A percentile compares a stretch with the other conserved stretches of the same genome.
phyloP scores from a whole-genome alignment of 2,888 invertebrate genomes.

The Sepiola atlantica region DNA sequence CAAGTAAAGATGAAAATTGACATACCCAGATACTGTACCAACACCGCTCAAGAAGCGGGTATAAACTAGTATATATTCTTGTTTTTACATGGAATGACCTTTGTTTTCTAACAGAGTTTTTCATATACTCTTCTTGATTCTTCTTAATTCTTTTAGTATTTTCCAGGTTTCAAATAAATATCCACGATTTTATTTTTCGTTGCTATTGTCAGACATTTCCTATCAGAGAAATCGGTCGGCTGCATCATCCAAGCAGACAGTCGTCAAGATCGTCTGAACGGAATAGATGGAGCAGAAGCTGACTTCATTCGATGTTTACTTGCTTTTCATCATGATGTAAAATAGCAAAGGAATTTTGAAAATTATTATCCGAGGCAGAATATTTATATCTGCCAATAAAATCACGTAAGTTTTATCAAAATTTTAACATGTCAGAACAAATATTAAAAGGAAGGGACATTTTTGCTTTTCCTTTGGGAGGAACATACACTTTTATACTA shows the following conservation, averaged over 20 bases:
- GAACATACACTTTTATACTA: too few species aligned
- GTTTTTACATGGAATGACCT: not conserved
- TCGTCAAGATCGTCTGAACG: not conserved
- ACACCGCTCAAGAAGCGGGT: too few species aligned
- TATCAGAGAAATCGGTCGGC: not conserved
- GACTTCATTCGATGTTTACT: not conserved
- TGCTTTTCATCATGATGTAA: not conserved
- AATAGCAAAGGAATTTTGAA: not conserved
- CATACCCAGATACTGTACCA: too few species aligned
- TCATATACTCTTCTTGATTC: not conserved
- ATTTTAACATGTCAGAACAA: too few species aligned
- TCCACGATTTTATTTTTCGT: not conserved
- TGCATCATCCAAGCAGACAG: not conserved
- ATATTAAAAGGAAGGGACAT: too few species aligned
- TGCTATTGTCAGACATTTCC: not conserved
- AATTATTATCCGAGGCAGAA: not conserved
- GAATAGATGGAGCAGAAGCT: not conserved
- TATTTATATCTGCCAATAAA: not conserved
- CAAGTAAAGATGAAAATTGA: too few species aligned
- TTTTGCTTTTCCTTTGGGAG: too few species aligned
- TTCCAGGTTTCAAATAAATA: not conserved
- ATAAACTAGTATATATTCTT: too few species aligned
- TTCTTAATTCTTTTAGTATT: not conserved
- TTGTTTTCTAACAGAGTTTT: not conserved
- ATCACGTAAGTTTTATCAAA: too few species aligned